Evolutionary conservation across 2,888 invertebrate genomes (phyloP), one percentile per base, ranked within the genome.

Genomic region (Papilio demoleus): DNA sequence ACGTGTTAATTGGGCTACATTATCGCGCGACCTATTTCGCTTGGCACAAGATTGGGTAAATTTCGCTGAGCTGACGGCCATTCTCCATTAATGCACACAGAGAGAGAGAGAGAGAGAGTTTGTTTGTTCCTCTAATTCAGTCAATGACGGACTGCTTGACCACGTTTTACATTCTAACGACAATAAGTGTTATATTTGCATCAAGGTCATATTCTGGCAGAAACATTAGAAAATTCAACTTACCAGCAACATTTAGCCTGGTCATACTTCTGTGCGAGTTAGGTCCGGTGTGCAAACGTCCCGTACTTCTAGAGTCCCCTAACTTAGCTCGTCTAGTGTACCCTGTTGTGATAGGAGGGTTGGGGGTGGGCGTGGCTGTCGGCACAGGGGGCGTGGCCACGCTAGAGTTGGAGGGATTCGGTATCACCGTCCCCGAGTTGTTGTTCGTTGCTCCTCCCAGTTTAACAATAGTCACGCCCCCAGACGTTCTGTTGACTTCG

Each of bases 231-330:
- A 42, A 17, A 17, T 1, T 42, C 6, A 42, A 65, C 75, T 71
- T 24, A 93, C 95, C 95, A 68, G 95, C 95, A 68, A 95, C 94
- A 84, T 96, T 96, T 19, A 97, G 93, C 53, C 96, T 88, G 0
- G 96, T 96, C 95, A 96, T 96, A 83, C 96, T 96, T 70, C 96
- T 90, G 79, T 96, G 96, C 5, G 96, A 95, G 78, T 95, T 95
- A 11, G 95, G 94, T 17, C 95, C 94, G 6, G 95, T 94, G 77
- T 96, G 95, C 68, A 96, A 85, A 14, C 96, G 88, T 2, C 96
- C 96, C 0, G 96, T 96, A 80, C 96, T 96, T 65, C 96, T 89
- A 12, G 96, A 96, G 84, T 96, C 96, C 0, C 96, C 96, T 38
- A 95, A 85, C 87, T 95, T 95, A 2, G 95, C 94, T 17, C 94